Evolutionary conservation across 2,888 invertebrate genomes (phyloP).

Genomic region (Nephrotoma flavescens): DNA sequence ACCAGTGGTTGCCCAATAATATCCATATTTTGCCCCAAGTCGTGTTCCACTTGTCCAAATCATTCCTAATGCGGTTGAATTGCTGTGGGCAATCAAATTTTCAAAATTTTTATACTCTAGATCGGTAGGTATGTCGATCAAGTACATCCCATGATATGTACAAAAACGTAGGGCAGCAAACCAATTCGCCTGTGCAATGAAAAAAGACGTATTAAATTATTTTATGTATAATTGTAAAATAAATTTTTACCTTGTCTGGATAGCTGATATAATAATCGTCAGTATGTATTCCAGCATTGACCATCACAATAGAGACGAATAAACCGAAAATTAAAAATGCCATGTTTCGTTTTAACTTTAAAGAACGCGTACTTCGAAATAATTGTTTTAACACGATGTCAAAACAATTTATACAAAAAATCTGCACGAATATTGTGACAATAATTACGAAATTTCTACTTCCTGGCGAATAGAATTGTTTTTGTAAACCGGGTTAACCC

Average conservation of each 20-base stretch:
- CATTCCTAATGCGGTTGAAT: not conserved
- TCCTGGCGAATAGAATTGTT: too few relatives aligned
- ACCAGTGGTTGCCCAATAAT: not conserved
- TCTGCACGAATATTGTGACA: too few relatives aligned
- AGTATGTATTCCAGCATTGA: not conserved
- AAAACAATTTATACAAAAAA: too few relatives aligned
- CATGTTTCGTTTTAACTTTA: not conserved
- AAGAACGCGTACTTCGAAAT: too few relatives aligned
- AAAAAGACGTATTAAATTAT: too few relatives aligned
- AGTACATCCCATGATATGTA: not conserved
- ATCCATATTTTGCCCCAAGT: not conserved
- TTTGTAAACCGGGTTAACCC: too few relatives aligned
- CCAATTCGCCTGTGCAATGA: not conserved
- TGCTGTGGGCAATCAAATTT: not conserved
- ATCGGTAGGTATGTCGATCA: not conserved
- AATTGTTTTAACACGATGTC: too few relatives aligned
- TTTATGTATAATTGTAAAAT: not conserved
- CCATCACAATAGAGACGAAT: not conserved
- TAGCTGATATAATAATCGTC: not conserved
- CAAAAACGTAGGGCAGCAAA: not conserved
- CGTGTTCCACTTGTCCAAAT: not conserved
- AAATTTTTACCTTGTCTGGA: not conserved
- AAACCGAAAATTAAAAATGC: not conserved
- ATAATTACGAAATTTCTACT: too few relatives aligned
- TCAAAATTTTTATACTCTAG: not conserved